These are phyloP conservation scores for Zaprionus kolodkinae DNA, from an alignment of 1,140 invertebrate species.

Conservation along the genomic window DNA sequence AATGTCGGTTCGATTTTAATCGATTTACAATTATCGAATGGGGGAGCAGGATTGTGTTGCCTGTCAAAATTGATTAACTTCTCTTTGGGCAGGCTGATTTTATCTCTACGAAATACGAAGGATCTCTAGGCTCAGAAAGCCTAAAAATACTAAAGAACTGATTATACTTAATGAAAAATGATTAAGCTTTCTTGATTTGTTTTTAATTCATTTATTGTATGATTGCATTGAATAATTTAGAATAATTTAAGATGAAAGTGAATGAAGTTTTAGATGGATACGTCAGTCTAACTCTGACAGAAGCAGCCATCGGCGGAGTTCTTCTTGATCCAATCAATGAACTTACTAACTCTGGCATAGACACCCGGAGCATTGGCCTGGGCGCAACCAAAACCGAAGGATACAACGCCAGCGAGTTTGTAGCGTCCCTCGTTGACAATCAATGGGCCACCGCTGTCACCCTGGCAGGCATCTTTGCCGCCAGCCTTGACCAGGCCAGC, in stretches of 20 bases:
- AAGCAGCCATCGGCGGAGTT: slow-evolving; percentile 76
- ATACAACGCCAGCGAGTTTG: slow-evolving; percentile 88
- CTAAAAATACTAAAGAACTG: no score
- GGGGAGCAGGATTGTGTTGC: not conserved
- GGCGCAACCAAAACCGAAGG: slow-evolving; percentile 90
- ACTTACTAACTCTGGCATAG: slow-evolving; percentile 90
- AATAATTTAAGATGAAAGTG: slow-evolving; percentile 63
- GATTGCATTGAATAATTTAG: slow-evolving; percentile 65
- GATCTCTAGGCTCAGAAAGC: no score
- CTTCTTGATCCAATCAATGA: slow-evolving; percentile 87
- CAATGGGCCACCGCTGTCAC: slow-evolving; percentile 76
- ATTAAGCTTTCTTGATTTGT: not conserved
- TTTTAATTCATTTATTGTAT: slow-evolving; percentile 38
- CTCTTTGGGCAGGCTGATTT: no score
- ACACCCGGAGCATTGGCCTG: slow-evolving; percentile 90
- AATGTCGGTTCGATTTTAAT: not conserved
- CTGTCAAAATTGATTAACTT: not conserved
- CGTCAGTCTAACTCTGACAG: slow-evolving; percentile 53
- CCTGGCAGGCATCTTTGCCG: slow-evolving; percentile 96
- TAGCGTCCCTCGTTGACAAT: slow-evolving; percentile 75
- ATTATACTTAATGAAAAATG: no score
- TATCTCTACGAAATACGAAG: no score
- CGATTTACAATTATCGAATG: not conserved
- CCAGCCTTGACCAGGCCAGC: slow-evolving; percentile 94
- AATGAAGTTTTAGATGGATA: not conserved